Conservation (phyloP, 2,888 invertebrate genomes). For the Dermolepida albohirtum region DNA sequence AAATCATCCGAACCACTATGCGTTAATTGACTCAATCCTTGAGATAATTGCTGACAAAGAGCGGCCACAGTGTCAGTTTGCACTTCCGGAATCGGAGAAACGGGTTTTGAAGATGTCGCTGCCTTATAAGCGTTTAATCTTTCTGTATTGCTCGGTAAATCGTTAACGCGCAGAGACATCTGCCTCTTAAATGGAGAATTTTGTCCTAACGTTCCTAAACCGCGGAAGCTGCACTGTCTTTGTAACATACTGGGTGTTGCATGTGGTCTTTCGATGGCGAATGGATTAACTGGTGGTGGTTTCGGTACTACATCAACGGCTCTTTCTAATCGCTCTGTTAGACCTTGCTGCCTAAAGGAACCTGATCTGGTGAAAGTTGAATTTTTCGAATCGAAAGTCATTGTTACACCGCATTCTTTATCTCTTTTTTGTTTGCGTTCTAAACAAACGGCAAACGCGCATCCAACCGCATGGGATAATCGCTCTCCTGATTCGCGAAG, state of each 20-base stretch:
- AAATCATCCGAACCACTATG: conserved; percentile 71
- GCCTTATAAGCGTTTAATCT: conserved; percentile 69
- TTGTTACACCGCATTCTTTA: conserved; percentile 94
- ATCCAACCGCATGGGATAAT: conserved; percentile 98
- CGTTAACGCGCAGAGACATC: conserved; percentile 93
- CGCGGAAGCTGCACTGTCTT: conserved; percentile 94
- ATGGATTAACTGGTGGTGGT: conserved; percentile 84
- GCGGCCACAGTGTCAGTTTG: conserved; percentile 77
- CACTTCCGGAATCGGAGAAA: conserved; percentile 83
- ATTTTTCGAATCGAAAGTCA: conserved; percentile 91
- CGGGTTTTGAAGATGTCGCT: conserved; percentile 62
- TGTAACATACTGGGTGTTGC: conserved; percentile 95
- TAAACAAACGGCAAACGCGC: conserved; percentile 98
- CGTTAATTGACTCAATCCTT: conserved; percentile 74
- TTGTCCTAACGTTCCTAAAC: conserved; percentile 81
- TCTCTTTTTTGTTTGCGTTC: conserved; percentile 98
- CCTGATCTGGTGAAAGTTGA: conserved; percentile 92
- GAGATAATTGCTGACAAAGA: conserved; percentile 81
- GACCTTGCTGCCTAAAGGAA: conserved; percentile 87
- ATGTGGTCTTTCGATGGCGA: conserved; percentile 95
- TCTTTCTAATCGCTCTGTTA: conserved; percentile 80
- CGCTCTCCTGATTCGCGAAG: conserved; percentile 97
- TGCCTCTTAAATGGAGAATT: conserved; percentile 96
- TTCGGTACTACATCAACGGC: conserved; percentile 51
- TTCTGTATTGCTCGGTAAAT: conserved; percentile 95